phyloP scores from a whole-genome alignment of 2,888 invertebrate genomes.

The Polydesmus complanatus region DNA sequence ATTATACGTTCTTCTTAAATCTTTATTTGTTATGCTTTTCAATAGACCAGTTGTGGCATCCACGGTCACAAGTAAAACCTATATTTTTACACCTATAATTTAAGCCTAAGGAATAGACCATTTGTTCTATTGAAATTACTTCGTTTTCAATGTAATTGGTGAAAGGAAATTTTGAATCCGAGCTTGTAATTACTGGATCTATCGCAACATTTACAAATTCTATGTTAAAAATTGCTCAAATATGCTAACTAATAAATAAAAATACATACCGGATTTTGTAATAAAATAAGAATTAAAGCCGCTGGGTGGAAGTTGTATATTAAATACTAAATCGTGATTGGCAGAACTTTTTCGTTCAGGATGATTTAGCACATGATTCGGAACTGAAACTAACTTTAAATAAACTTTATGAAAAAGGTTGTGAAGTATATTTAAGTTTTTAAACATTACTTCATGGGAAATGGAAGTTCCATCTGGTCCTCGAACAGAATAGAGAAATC shows the following conservation, averaged over 20 bases:
- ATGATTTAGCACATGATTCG: background rate
- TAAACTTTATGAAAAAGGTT: background rate
- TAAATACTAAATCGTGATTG: background rate
- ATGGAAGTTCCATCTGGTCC: slow-evolving; percentile 39
- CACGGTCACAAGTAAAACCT: slow-evolving; percentile 36
- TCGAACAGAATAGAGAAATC: slow-evolving; percentile 35
- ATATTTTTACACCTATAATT: background rate
- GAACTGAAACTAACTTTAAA: background rate
- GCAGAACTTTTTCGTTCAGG: background rate
- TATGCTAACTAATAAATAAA: background rate
- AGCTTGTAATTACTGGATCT: background rate
- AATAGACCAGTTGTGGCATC: slow-evolving; percentile 44
- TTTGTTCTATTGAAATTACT: slow-evolving; percentile 16
- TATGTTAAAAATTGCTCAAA: background rate
- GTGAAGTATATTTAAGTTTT: too few relatives aligned
- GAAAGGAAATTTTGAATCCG: slow-evolving; percentile 23
- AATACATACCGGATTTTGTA: background rate
- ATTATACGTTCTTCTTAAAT: slow-evolving; percentile 23
- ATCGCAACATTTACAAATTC: too few relatives aligned
- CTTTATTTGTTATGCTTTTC: slow-evolving; percentile 24
- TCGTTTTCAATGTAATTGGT: too few relatives aligned
- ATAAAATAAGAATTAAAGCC: slow-evolving; percentile 20
- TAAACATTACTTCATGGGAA: slow-evolving; percentile 17
- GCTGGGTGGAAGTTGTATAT: background rate
- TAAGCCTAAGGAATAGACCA: background rate